phyloP scores from a whole-genome alignment of 1,140 invertebrate species.

The Chrysomallon squamiferum region DNA sequence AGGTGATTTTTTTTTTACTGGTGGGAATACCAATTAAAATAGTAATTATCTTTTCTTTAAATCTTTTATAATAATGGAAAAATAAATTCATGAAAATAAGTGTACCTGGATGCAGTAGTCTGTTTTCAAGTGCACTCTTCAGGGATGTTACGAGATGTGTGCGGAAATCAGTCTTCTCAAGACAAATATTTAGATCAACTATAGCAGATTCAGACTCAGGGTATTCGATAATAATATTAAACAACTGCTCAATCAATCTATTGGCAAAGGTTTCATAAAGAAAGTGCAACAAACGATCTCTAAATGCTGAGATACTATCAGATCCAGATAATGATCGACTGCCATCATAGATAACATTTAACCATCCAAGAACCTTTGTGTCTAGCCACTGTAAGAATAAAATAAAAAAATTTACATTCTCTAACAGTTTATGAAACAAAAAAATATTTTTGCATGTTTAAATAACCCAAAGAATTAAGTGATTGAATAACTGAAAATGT shows the following conservation, averaged over 20 bases:
- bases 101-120: constrained; percentile 62
- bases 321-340: constrained; percentile 65
- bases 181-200: constrained; percentile 85
- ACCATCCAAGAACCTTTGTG: constrained; percentile 81
- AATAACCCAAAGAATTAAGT: not conserved
- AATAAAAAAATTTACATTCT: no score
- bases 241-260: constrained; percentile 88
- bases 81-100: no score
- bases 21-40: no score
- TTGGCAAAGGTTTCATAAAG: constrained; percentile 89
- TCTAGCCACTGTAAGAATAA: constrained; percentile 75
- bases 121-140: constrained; percentile 71
- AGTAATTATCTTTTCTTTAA: no score
- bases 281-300: constrained; percentile 74
- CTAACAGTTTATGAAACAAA: no score
- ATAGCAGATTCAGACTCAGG: constrained; percentile 93
- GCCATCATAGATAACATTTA: constrained; percentile 78
- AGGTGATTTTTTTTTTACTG: no score
- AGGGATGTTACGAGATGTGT: constrained; percentile 78
- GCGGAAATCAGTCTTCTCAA: constrained; percentile 83
- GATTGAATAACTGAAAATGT: not conserved
- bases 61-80: no score
- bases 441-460: not conserved
- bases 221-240: constrained; percentile 96
- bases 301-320: constrained; percentile 62